Evolutionary conservation across 2,113 vertebrate species (phyloP).

Genomic region (Tauraco erythrolophus): DNA sequence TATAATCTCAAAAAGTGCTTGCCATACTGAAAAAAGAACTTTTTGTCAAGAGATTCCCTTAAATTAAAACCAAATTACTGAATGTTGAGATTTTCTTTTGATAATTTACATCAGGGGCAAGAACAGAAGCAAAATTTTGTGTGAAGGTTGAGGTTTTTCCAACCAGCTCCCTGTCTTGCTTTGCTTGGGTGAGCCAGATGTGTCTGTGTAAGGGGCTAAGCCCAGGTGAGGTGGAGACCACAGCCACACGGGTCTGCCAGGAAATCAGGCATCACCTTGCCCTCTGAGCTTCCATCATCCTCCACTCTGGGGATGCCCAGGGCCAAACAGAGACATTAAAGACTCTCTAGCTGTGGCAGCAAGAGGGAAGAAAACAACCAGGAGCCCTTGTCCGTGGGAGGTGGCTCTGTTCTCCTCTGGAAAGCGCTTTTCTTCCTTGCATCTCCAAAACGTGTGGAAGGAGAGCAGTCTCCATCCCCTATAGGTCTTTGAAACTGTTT

Average conservation of each 20-base stretch:
- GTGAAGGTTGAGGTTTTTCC: background rate
- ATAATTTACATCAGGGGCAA: background rate
- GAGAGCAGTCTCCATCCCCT: background rate
- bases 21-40: background rate
- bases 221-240: background rate
- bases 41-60: background rate
- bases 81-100: background rate
- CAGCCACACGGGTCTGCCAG: background rate
- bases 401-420: background rate
- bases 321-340: background rate
- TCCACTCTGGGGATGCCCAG: rapidly evolving
- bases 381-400: background rate
- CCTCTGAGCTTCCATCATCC: background rate
- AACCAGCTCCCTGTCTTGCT: background rate
- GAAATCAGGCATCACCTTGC: background rate
- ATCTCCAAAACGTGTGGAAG: background rate
- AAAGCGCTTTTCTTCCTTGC: background rate
- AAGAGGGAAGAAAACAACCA: background rate
- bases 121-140: background rate
- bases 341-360: background rate
- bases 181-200: background rate
- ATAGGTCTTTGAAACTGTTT: background rate
- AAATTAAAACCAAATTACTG: background rate
- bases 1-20: background rate
- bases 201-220: background rate